Evolutionary conservation across 1,140 invertebrate genomes (phyloP), one percentile per base, ranked within the genome.

Genomic region (Cecropterus lyciades): DNA sequence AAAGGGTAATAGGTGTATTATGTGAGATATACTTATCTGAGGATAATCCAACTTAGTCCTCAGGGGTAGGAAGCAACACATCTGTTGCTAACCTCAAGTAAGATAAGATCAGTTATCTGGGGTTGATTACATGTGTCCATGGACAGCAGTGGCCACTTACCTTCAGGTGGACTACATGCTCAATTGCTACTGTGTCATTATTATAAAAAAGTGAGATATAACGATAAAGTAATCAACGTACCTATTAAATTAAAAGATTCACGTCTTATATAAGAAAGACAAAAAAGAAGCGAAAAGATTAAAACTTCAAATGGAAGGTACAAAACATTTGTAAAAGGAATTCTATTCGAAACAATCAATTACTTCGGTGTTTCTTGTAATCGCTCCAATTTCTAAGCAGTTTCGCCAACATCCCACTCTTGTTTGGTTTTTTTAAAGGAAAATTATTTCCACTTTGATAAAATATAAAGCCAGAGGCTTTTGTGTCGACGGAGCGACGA

Each of bases 381-480:
- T 70, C 66, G 65, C 52, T 73, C 42, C 66, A 67, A 69, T 76
- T 69, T 70, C 59, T 68, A 69, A 64, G 53, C 64, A 69, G 53
- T 69, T 69, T 69, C 33, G 30, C 33, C 27, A 63, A 65, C 45
- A 37, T 60, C 27, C 15, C 43, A 14, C 37, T 65, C 52, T 65
- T 33, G 60, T 69, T 74, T 67, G 57, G 57, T 79, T 73, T 75
- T 75, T 64, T 65, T 63, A 72, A 74, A 63, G 62, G 60, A 70
- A 75, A 71, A 70, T 72, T 62, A 75, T 78, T 77, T 70, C 63
- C 62, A 70, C 56, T 81, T 79, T 79, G 67, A 75, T 79, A 73
- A 75, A 74, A 64, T 71, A 77, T 73, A 79, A 79, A 77, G 70
- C 65, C 63, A 30, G 46, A 51, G 67, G 72, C 73, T 73, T 75